Conservation (phyloP, 2,113 vertebrate species). For the Crotalus tigris region DNA sequence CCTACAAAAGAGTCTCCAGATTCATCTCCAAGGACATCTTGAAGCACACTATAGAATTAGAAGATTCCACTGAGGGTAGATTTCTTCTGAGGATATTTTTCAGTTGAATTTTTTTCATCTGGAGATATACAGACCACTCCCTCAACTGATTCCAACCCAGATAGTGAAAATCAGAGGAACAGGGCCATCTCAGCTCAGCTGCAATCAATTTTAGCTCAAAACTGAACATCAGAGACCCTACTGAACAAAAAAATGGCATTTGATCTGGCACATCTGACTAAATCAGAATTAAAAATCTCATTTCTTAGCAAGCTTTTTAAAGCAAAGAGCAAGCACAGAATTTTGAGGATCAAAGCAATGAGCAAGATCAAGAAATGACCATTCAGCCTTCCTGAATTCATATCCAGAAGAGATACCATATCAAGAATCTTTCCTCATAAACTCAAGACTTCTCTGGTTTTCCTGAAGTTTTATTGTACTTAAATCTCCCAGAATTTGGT, state of each 20-base stretch:
- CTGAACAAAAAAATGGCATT: neutral
- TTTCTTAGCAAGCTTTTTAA: neutral
- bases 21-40: neutral
- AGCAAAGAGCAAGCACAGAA: neutral
- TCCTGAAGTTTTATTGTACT: neutral
- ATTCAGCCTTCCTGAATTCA: neutral
- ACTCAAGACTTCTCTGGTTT: neutral
- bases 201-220: neutral
- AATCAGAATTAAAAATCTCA: neutral
- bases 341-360: neutral
- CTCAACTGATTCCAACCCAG: neutral
- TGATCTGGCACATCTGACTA: neutral
- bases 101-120: neutral
- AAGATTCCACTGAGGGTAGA: neutral
- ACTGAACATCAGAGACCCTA: neutral
- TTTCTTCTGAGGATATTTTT: neutral
- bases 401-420: neutral
- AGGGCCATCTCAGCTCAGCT: neutral
- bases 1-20: neutral
- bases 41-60: neutral
- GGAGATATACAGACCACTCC: neutral
- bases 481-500: neutral
- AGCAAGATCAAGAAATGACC: neutral
- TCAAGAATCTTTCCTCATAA: neutral
- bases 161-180: neutral